Conservation (phyloP, 2,888 invertebrate species). For the Pycnomerus fuliginosus region DNA sequence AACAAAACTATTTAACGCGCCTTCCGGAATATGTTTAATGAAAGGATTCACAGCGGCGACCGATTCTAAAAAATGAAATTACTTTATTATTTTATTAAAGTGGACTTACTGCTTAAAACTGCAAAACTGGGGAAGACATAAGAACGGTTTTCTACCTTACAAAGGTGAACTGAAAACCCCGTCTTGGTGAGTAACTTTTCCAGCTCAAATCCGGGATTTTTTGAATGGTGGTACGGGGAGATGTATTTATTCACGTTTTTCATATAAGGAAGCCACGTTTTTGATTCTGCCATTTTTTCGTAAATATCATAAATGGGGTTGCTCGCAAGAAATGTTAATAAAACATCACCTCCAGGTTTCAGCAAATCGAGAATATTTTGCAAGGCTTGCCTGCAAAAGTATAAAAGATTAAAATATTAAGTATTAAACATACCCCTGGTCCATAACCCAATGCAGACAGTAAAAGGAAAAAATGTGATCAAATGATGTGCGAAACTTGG, state of each 20-base stretch:
- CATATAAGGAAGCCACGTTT: conserved; percentile 65
- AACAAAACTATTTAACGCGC: conserved; percentile 62
- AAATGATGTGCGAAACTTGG: conserved; percentile 56
- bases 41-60: conserved; percentile 72
- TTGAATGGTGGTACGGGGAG: conserved; percentile 67
- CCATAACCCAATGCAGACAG: conserved; percentile 76
- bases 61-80: conserved; percentile 59
- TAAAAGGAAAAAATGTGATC: conserved; percentile 76
- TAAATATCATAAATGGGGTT: conserved; percentile 71
- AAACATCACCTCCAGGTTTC: conserved; percentile 66
- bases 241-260: conserved; percentile 65
- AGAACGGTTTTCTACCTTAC: conserved; percentile 58
- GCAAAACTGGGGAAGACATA: conserved; percentile 61
- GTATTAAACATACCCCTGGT: too few relatives aligned
- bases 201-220: conserved; percentile 59
- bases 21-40: conserved; percentile 59
- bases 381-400: conserved; percentile 58
- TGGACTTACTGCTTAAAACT: conserved; percentile 59
- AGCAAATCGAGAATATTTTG: conserved; percentile 66
- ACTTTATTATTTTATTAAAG: conserved; percentile 3
- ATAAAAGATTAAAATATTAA: not conserved
- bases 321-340: conserved; percentile 68
- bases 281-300: conserved; percentile 58
- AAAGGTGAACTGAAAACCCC: conserved; percentile 63
- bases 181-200: conserved; percentile 57